These are phyloP conservation scores for Leptocoma aspasia DNA, from an alignment of 2,113 vertebrate species.

Conservation along the genomic window DNA sequence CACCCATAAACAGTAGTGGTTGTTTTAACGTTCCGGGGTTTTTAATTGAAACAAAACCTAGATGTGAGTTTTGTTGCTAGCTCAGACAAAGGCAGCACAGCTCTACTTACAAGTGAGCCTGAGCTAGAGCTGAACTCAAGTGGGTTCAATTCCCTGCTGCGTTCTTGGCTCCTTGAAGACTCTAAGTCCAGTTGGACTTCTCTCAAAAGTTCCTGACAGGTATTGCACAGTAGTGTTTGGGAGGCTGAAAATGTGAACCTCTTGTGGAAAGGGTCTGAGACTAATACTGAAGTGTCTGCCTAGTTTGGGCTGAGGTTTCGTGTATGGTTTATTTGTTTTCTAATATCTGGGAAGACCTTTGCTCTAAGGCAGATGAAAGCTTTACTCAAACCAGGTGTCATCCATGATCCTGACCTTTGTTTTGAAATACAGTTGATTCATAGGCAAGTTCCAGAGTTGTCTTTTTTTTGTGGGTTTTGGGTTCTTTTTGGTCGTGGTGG, in stretches of 20 bases:
- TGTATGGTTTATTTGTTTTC: background rate
- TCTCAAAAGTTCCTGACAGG: background rate
- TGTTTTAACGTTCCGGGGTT: background rate
- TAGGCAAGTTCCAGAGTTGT: background rate
- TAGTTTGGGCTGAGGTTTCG: background rate
- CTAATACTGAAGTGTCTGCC: background rate
- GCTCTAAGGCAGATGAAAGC: background rate
- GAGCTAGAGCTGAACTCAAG: background rate
- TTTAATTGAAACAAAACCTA: background rate
- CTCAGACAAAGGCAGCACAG: background rate
- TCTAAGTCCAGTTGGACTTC: background rate
- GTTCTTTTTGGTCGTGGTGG: background rate
- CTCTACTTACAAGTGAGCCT: background rate
- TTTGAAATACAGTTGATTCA: background rate
- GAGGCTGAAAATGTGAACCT: background rate
- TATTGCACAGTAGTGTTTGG: background rate
- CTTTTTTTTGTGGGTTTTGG: background rate
- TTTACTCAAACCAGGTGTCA: background rate
- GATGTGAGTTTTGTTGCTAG: background rate
- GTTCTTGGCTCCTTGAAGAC: background rate
- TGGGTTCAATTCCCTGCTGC: background rate
- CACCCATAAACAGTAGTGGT: background rate
- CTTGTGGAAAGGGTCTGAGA: background rate
- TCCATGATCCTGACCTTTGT: fast-evolving
- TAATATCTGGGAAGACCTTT: background rate